Conservation (phyloP, 1,140 invertebrate species). For the Lepidostoma basale region DNA sequence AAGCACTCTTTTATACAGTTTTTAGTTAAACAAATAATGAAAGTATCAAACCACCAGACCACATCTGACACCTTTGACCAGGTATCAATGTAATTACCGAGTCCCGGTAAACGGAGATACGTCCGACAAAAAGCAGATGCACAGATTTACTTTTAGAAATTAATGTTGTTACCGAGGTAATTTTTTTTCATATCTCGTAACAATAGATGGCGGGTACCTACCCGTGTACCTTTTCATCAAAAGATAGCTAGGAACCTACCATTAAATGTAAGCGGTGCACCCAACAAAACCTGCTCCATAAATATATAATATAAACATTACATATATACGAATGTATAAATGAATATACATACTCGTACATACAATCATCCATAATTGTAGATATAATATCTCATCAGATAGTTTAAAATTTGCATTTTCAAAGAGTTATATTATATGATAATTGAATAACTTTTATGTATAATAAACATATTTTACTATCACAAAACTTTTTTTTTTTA, state of each 20-base stretch:
- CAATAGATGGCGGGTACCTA: slow-evolving; percentile 35
- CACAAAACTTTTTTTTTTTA: too few relatives aligned
- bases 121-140: slow-evolving; percentile 39
- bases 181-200: slow-evolving; percentile 41
- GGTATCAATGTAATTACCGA: too few relatives aligned
- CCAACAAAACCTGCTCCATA: slow-evolving; percentile 19
- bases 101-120: neutral
- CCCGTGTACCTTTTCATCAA: slow-evolving; percentile 15
- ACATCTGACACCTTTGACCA: too few relatives aligned
- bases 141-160: slow-evolving; percentile 42
- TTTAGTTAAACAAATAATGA: too few relatives aligned
- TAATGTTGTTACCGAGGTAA: slow-evolving; percentile 42
- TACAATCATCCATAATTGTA: too few relatives aligned
- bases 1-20: too few relatives aligned
- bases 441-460: too few relatives aligned
- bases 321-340: neutral
- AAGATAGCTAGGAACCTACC: slow-evolving; percentile 6
- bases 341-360: neutral
- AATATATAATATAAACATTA: neutral
- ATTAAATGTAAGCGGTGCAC: neutral
- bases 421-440: too few relatives aligned
- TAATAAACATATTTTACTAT: too few relatives aligned
- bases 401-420: too few relatives aligned
- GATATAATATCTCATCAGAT: too few relatives aligned
- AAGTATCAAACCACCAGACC: too few relatives aligned